Evolutionary conservation across 2,113 vertebrate species (phyloP), one percentile per base, ranked within the genome.

Genomic region (Suricata suricatta): DNA sequence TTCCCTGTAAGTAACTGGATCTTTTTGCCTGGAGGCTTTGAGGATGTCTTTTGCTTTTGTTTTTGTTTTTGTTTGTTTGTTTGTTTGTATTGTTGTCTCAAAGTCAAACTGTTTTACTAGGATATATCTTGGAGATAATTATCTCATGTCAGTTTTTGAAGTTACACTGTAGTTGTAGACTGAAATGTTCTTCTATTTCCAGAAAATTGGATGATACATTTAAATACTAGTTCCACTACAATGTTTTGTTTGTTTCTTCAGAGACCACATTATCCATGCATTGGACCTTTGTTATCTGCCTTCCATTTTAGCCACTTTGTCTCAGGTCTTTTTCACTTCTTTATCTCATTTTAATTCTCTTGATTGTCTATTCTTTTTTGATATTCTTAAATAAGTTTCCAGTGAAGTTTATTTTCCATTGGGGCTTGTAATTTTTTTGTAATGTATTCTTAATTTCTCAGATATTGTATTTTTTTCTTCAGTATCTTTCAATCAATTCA

Each of bases 401-500:
- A 64, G 38, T 92, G 38, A 97, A 84, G 19, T 68, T 50, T 81
- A 19, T 57, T 80, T n/a, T 95, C 54, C 31, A 10, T n/a, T 87
- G 29, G 31, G 17, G 69, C 8, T 85, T 60, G 33, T 74, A 66
- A 74, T 80, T 88, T 64, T 74, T 60, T 60, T 60, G 33, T 74
- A 66, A 74, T 80, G 88, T 64, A 66, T 79, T 92, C 82, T 84
- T 84, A 35, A 91, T 72, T 95, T 88, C 33, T 93, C 44, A 92
- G 63, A 69, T 81, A 85, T 14, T 74, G 7, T 16, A 21, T 52
- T 17, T 92, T 96, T 97, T 68, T 25, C 33, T 52, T 60, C 8
- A 88, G 31, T 68, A 50, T 27, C 15, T 71, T 66, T 72, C 9
- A 68, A 54, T 83, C 15, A 80, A 35, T 88, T 90, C 14, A 19